Percentiles rank a stretch among this genome's conserved stretches.
Evolutionary conservation across 2,797 vertebrate genomes (phyloP).

Genomic region (Typhlichthys subterraneus): DNA sequence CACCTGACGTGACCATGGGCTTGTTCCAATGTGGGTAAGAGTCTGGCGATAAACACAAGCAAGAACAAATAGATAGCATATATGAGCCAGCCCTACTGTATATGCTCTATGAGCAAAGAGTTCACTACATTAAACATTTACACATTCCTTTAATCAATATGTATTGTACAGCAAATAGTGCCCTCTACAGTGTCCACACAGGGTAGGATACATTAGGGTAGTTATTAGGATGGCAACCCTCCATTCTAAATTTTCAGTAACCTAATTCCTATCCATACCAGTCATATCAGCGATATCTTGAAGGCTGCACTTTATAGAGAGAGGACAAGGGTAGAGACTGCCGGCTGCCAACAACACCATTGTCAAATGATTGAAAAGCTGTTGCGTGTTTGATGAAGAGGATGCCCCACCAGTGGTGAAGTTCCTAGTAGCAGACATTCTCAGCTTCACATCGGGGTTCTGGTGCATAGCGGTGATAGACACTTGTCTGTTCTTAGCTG

Average conservation of each 20-base stretch:
- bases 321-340: background rate
- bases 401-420: conserved; percentile 78
- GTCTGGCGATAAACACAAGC: conserved; percentile 56
- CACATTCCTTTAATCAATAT: too few species aligned
- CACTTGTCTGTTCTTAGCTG: conserved; percentile 81
- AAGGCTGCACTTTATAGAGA: too few species aligned
- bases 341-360: background rate
- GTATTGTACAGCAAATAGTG: too few species aligned
- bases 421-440: conserved; percentile 86
- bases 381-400: background rate
- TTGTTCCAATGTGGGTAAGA: conserved; percentile 72
- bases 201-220: too few species aligned
- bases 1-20: conserved; percentile 68
- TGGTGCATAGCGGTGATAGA: conserved; percentile 83
- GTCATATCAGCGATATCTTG: too few species aligned
- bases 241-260: too few species aligned
- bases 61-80: background rate
- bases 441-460: conserved; percentile 76
- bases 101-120: too few species aligned
- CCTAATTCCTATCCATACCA: too few species aligned
- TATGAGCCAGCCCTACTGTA: background rate
- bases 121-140: too few species aligned
- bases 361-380: background rate
- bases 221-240: too few species aligned
- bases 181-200: too few species aligned